Evolutionary conservation across 2,888 invertebrate species (phyloP).

Genomic region (Leptinotarsa juncta): DNA sequence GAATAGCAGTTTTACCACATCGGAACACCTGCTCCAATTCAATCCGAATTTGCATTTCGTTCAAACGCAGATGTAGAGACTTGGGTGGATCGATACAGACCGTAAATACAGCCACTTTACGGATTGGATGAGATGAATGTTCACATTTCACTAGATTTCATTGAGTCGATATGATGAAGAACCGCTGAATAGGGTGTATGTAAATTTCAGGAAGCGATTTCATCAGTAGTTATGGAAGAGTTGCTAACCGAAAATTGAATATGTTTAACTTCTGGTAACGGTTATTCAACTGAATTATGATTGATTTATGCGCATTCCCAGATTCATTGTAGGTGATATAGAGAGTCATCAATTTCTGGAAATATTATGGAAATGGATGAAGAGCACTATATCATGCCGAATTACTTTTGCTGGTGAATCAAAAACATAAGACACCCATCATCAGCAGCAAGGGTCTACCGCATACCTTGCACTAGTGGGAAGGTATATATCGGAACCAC

Average conservation of each 20-base stretch:
- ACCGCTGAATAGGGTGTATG: background rate
- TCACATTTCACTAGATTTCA: background rate
- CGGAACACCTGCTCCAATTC: constrained; percentile 2
- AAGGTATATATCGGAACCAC: too few species aligned
- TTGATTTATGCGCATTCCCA: too few species aligned
- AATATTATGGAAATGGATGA: too few species aligned
- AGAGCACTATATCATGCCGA: too few species aligned
- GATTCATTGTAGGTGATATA: too few species aligned
- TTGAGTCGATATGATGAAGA: background rate
- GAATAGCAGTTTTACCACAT: background rate
- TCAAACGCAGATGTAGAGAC: background rate
- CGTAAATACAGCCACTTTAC: constrained; percentile 1
- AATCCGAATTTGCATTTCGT: background rate
- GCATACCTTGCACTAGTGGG: too few species aligned
- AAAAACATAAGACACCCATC: too few species aligned
- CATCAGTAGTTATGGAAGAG: background rate
- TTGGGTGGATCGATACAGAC: constrained; percentile 3
- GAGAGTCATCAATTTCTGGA: too few species aligned
- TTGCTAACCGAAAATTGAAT: background rate
- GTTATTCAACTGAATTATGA: too few species aligned
- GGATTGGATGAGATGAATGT: constrained; percentile 12
- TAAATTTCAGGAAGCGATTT: background rate
- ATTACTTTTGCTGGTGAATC: too few species aligned
- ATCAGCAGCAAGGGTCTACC: too few species aligned
- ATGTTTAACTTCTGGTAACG: background rate